Conservation (phyloP, 2,888 invertebrate species). For the Endomychus coccineus region DNA sequence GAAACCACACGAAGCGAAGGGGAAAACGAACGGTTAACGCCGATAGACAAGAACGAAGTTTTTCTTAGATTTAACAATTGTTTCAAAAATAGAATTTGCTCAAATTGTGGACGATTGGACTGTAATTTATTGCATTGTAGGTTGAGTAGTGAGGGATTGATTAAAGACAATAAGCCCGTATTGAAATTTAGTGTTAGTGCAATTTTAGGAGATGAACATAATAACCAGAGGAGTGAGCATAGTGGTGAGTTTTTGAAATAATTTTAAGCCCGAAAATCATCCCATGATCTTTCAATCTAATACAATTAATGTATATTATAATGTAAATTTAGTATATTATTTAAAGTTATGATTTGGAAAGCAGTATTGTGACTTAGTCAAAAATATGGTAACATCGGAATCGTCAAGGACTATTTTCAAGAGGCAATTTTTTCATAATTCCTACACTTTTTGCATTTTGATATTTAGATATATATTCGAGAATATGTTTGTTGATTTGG, state of each 20-base stretch:
- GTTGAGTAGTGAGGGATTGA: slow-evolving; percentile 31
- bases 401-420: too few species aligned
- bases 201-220: slow-evolving; percentile 63
- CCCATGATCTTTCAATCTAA: too few species aligned
- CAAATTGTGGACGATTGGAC: slow-evolving; percentile 50
- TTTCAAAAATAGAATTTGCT: slow-evolving; percentile 44
- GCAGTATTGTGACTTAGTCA: too few species aligned
- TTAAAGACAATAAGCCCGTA: slow-evolving; percentile 58
- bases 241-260: slow-evolving; percentile 25
- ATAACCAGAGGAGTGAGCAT: slow-evolving; percentile 29
- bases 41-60: slow-evolving; percentile 32
- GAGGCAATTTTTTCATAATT: too few species aligned
- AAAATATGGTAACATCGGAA: too few species aligned
- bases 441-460: too few species aligned
- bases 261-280: too few species aligned
- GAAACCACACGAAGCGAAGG: slow-evolving; percentile 28
- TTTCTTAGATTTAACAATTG: slow-evolving; percentile 39
- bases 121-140: slow-evolving; percentile 46
- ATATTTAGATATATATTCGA: too few species aligned
- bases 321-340: too few species aligned
- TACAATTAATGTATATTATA: too few species aligned
- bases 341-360: too few species aligned
- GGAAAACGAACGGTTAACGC: slow-evolving; percentile 33
- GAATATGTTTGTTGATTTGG: too few species aligned
- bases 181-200: slow-evolving; percentile 91